phyloP scores from a whole-genome alignment of 2,113 vertebrate genomes.

The Syngnathus typhle region DNA sequence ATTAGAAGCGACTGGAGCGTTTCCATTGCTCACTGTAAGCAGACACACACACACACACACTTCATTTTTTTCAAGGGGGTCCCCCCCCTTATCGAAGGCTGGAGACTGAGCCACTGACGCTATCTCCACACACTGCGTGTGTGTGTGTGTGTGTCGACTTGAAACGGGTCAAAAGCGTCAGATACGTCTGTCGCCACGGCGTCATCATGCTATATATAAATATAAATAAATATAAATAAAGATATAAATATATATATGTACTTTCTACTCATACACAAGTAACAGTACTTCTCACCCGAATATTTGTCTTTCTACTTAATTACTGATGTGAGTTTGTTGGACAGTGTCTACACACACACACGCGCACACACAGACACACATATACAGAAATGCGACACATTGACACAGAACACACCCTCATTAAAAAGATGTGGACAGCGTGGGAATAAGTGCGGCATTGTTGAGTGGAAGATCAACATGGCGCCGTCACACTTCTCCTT shows the following conservation, averaged over 20 bases:
- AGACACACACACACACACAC: slow-evolving; percentile 11
- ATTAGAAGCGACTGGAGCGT: slow-evolving; percentile 54
- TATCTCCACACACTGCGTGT: slow-evolving; percentile 68
- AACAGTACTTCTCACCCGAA: too few relatives aligned
- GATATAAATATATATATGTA: too few relatives aligned
- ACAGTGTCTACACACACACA: background rate
- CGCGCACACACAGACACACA: slow-evolving; percentile 13
- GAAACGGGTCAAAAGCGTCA: slow-evolving; percentile 63
- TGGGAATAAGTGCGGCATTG: slow-evolving; percentile 47
- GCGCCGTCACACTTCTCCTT: slow-evolving; percentile 57
- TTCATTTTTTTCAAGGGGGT: slow-evolving; percentile 34
- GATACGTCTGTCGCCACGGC: slow-evolving; percentile 66
- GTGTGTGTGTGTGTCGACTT: slow-evolving; percentile 52
- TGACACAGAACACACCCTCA: slow-evolving; percentile 26
- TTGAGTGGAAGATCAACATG: slow-evolving; percentile 58
- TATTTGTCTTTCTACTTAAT: background rate
- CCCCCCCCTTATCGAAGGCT: slow-evolving; percentile 69
- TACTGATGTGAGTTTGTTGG: background rate
- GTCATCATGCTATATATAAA: slow-evolving; percentile 41
- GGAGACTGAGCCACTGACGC: slow-evolving; percentile 82
- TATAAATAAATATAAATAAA: too few relatives aligned
- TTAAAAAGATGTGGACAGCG: slow-evolving; percentile 41
- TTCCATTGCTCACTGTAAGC: slow-evolving; percentile 28
- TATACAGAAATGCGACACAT: background rate
- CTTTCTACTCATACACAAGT: too few relatives aligned